Conservation (phyloP, 2,797 vertebrate genomes). For the Rhinogobio ventralis region DNA sequence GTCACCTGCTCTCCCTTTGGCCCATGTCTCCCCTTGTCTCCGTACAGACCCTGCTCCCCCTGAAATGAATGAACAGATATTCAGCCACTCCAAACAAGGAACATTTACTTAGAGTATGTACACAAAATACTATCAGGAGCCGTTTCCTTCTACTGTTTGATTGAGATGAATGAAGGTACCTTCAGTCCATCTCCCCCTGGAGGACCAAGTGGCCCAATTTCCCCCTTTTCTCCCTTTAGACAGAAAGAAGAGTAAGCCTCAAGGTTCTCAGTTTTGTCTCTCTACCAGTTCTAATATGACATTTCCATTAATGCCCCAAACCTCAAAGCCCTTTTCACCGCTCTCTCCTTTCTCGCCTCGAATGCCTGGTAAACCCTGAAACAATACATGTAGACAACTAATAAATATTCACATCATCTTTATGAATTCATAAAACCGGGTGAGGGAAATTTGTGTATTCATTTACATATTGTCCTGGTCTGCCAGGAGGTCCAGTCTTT, state of each 20-base stretch:
- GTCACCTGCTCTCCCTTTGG: conserved; percentile 83
- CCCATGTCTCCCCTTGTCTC: conserved; percentile 71
- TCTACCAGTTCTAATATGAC: conserved; percentile 9
- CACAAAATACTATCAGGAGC: not conserved
- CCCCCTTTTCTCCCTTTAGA: conserved; percentile 78
- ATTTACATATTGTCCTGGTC: conserved; percentile 79
- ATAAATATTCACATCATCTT: conserved; percentile 1
- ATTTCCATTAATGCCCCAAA: conserved; percentile 53
- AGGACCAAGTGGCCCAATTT: conserved; percentile 72
- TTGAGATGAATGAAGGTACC: conserved; percentile 65
- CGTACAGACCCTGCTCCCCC: conserved; percentile 75
- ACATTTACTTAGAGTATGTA: not conserved
- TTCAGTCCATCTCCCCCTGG: conserved; percentile 78
- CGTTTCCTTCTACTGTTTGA: not conserved
- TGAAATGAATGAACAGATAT: conserved; percentile 60
- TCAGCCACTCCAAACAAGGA: not conserved
- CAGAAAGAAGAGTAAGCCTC: conserved; percentile 39
- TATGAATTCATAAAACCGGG: not conserved
- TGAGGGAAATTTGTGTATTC: conserved; percentile 7
- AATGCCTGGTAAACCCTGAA: conserved; percentile 77
- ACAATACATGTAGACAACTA: not conserved
- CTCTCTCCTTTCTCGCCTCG: conserved; percentile 73
- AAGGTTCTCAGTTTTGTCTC: conserved; percentile 19
- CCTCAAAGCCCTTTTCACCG: conserved; percentile 76
- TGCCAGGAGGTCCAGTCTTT: conserved; percentile 72